These are phyloP conservation scores for Dysidea cf. avara DNA, from an alignment of 37 sponge, comb jelly and placozoan species.

Conservation along the genomic window DNA sequence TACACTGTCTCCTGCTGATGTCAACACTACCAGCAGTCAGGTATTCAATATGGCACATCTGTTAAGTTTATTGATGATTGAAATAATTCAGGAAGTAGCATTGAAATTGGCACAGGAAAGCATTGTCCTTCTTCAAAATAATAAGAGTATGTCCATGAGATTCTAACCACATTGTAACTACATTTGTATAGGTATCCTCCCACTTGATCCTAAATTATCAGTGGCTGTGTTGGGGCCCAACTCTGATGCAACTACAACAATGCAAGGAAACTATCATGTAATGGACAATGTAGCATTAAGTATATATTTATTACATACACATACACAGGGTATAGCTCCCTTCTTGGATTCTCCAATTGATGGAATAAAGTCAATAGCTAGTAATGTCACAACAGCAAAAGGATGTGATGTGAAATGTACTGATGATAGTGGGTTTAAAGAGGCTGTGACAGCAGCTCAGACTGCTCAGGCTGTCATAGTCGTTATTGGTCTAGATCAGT, in stretches of 20 bases:
- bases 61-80: neutral
- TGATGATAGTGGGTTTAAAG: constrained; percentile 43
- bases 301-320: neutral
- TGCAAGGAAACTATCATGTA: constrained; percentile 84
- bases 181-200: constrained; percentile 39
- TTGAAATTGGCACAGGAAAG: constrained; percentile 68
- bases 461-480: constrained; percentile 57
- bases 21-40: constrained; percentile 59
- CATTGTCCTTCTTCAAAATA: constrained; percentile 69
- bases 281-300: too few relatives aligned
- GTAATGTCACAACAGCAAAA: constrained; percentile 22
- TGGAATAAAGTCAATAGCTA: constrained; percentile 45
- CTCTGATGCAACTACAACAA: constrained; percentile 55
- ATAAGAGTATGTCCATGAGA: constrained; percentile 3
- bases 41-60: constrained; percentile 10
- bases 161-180: neutral
- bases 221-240: constrained; percentile 81
- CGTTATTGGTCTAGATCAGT: constrained; percentile 65
- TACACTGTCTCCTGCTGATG: constrained; percentile 33
- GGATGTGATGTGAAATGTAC: constrained; percentile 76
- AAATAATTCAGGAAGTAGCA: constrained; percentile 44
- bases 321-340: constrained; percentile 66
- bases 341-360: constrained; percentile 67
- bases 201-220: constrained; percentile 29
- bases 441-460: constrained; percentile 50